Base-by-base conservation (phyloP, 2,113 vertebrate genomes). In the Rhineura floridana region DNA sequence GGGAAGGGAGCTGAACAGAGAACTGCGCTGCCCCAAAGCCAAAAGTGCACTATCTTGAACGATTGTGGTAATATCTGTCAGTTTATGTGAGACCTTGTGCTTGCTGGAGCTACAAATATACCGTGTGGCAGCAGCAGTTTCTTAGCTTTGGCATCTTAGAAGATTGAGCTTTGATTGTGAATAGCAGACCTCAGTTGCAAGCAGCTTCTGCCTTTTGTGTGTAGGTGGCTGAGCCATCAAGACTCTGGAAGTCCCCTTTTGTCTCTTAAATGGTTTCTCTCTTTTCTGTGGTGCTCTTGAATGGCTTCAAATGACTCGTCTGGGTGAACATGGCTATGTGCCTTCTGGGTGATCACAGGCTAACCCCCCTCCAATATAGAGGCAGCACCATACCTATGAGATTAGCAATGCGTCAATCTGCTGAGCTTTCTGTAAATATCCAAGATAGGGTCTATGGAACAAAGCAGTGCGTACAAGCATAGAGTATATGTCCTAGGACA, bases 181-280 rank as follows among this genome's bases (percentile, higher is more conserved):
- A 83, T 50, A 81, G 67, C 30, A 81, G 86, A 42, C 65, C 44
- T 59, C 44, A 11, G 44, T 67, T 81, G 17, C 69, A 76, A 59
- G n/a, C 44, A 42, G 87, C 36, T 83, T 73, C 87, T 88, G 80
- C 72, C 87, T 88, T 83, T 76, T 83, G 80, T 88, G 80, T 83
- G 55, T 46, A 83, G 70, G 67, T 65, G 46, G 87, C 44, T 28
- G 72, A 88, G 55, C 70, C 44, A 88, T 88, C 81, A 75, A 83
- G 55, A 76, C 44, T 30, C 80, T 39, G 72, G 76, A 65, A 76
- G 72, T 88, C 59, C 28, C 55, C 70, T 15, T 83, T 88, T 88
- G 59, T 83, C 55, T 82, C 80, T 88, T 83, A 88, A 83, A 83
- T 50, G 70, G 70, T 39, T 48, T 73, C 25, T 63, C 70, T 76